A percentile compares a stretch with the other conserved stretches of the same genome.
Conservation (phyloP, 2,113 vertebrate species). For the Scytalopus superciliaris region DNA sequence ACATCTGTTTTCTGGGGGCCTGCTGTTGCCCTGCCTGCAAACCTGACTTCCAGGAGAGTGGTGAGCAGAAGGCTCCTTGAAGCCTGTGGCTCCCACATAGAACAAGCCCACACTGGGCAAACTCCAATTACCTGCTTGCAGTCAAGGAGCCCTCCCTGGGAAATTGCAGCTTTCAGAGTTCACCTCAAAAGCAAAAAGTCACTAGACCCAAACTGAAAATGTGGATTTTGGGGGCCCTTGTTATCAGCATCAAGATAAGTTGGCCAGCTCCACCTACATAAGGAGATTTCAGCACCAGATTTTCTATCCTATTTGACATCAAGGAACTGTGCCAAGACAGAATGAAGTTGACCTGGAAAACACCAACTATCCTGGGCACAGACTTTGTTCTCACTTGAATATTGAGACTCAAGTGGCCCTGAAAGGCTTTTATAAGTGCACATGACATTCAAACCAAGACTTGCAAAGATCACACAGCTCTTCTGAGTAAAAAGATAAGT, state of each 20-base stretch:
- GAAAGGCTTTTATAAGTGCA: background rate
- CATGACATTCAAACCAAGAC: background rate
- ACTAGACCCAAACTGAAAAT: background rate
- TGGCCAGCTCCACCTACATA: background rate
- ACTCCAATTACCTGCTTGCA: background rate
- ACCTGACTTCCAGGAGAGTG: background rate
- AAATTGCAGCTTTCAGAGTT: background rate
- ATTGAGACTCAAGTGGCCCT: background rate
- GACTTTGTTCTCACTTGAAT: background rate
- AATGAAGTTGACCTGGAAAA: background rate
- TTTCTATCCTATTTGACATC: background rate
- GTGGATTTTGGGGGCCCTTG: background rate
- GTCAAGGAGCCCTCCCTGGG: background rate
- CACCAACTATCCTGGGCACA: accelerated
- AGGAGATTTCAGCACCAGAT: background rate
- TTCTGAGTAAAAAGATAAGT: background rate
- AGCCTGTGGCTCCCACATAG: background rate
- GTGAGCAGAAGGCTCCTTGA: background rate
- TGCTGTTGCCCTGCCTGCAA: background rate
- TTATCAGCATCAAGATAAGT: background rate
- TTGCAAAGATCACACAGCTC: background rate
- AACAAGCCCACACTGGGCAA: accelerated
- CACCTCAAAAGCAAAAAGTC: background rate
- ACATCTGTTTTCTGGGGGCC: background rate
- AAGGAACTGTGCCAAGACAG: background rate